Evolutionary conservation across 2,797 vertebrate genomes (phyloP).

Genomic region (Sebastes variabilis): DNA sequence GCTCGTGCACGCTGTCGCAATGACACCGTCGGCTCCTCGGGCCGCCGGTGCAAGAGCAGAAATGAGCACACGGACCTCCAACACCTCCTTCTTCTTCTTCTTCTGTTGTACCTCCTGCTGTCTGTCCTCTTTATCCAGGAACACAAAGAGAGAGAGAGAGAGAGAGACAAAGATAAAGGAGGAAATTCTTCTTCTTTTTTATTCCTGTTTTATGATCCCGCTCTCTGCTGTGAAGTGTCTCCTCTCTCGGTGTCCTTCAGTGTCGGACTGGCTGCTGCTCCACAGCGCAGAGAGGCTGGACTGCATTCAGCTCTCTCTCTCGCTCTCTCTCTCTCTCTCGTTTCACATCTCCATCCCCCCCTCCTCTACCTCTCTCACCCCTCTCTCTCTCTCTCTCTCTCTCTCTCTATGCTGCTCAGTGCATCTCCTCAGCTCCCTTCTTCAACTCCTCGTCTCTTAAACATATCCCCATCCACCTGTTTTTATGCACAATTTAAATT

Average conservation of each 20-base stretch:
- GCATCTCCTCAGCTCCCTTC: constrained; percentile 36
- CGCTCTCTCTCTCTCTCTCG: background rate
- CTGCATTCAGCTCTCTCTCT: constrained; percentile 42
- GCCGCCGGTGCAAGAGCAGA: constrained; percentile 34
- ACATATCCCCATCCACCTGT: background rate
- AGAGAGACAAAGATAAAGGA: background rate
- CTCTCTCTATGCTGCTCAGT: constrained; percentile 23
- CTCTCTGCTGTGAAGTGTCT: constrained; percentile 21
- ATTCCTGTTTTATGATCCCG: background rate
- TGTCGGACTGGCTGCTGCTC: constrained; percentile 47
- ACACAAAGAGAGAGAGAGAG: background rate
- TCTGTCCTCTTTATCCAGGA: constrained; percentile 20
- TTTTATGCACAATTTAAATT: background rate
- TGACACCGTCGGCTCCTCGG: constrained; percentile 46
- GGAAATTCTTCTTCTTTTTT: background rate
- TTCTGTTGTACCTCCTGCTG: constrained; percentile 9
- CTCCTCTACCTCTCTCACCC: background rate
- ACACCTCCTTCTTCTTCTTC: constrained; percentile 2
- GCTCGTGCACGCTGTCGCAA: constrained; percentile 45
- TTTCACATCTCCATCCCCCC: background rate
- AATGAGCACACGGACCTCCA: constrained; percentile 19
- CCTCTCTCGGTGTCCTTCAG: constrained; percentile 54
- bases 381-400: background rate
- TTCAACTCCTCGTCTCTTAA: background rate
- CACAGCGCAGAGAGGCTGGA: constrained; percentile 57